Evolutionary conservation across 92 coral and sea anemone genomes (phyloP), one percentile per base, ranked within the genome.

Genomic region (Zoanthus sociatus): DNA sequence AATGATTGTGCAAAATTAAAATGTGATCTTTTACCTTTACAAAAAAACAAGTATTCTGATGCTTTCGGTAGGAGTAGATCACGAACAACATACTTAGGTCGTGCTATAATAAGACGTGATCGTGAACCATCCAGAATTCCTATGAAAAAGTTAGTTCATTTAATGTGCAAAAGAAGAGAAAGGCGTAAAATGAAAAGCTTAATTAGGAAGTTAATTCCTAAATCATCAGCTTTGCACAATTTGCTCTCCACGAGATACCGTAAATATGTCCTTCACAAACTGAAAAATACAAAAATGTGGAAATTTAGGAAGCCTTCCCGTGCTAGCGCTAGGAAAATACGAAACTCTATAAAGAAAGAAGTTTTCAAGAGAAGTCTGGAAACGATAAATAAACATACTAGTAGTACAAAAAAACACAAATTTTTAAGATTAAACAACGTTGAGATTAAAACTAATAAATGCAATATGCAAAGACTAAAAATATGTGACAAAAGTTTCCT

Each of bases 211-310:
- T 61, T 15, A 4, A 82, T 82, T 56, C 84, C 84, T 54, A 56
- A 78, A 78, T 78, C 84, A 78, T 78, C 83, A n/a, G 50, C 83
- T 77, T 81, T 67, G 86, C 74, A 81, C 86, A 64, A 60, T 21
- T 81, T 81, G 72, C 86, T 82, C 42, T 82, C 86, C 63, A 82
- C 86, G 9, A 82, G 86, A 31, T 82, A 6, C 53, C 77, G 86
- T 63, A 82, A 82, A 68, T 45, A 42, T 82, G 86, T 82, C 86
- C 44, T 7, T 82, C 86, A 82, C 54, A 82, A 82, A 82, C 84
- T 44, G 33, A 33, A 17, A 82, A 81, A 60, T 81, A n/a, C 31
- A 81, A 81, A 81, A 69, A 81, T 60, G 68, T 78, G 71, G 67
- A 50, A 26, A 78, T 56, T 78, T 78, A 78, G 84, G 61, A 78